Percentiles rank a stretch among this genome's conserved stretches.
Evolutionary conservation across 2,888 invertebrate species (phyloP).

Genomic region (Ecliptopera silaceata): DNA sequence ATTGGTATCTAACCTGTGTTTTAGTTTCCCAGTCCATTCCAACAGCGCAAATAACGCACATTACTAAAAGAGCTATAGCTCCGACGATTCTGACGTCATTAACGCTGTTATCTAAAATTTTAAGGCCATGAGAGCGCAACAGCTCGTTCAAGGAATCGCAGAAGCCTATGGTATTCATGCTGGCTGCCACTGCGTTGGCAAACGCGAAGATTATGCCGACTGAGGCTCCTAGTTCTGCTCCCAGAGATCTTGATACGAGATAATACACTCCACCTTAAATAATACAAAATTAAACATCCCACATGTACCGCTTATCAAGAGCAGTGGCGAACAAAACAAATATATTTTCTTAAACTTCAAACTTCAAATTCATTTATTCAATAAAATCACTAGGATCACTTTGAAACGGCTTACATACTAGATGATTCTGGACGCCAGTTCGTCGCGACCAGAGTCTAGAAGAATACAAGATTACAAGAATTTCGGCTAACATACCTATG

Average conservation of each 20-base stretch:
- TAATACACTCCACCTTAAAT: conserved; percentile 94
- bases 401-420: too few species aligned
- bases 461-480: too few species aligned
- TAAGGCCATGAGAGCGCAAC: conserved; percentile 82
- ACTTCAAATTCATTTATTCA: too few species aligned
- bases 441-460: too few species aligned
- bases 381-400: too few species aligned
- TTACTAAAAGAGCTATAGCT: conserved; percentile 87
- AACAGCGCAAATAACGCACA: conserved; percentile 93
- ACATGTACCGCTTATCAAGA: too few species aligned
- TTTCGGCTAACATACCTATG: too few species aligned
- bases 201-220: conserved; percentile 98
- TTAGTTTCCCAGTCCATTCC: conserved; percentile 99
- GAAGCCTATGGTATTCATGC: conserved; percentile 99
- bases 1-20: conserved; percentile 81
- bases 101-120: conserved; percentile 87
- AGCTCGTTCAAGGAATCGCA: conserved; percentile 94
- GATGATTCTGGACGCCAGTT: too few species aligned
- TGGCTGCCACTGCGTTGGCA: conserved; percentile 97
- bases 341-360: too few species aligned
- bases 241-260: conserved; percentile 96
- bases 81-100: conserved; percentile 94
- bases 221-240: conserved; percentile 97
- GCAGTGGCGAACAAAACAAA: too few species aligned
- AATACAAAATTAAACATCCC: too few species aligned